phyloP scores from a whole-genome alignment of 2,113 vertebrate species.

The Hydrolagus affinis region DNA sequence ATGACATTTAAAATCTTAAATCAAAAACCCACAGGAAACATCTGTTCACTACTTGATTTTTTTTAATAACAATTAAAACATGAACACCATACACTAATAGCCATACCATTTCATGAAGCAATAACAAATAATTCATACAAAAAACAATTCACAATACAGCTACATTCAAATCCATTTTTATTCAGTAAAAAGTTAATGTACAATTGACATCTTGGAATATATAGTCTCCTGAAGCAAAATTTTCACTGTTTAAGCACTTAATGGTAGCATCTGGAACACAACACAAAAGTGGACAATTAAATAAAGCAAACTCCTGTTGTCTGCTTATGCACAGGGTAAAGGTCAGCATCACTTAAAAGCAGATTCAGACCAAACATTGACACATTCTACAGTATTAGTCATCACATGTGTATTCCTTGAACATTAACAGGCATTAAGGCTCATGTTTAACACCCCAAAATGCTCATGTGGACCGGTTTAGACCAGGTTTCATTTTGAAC shows the following conservation, averaged over 20 bases:
- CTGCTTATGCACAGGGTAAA: neutral
- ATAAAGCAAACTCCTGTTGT: slow-evolving; percentile 19
- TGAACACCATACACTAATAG: slow-evolving; percentile 6
- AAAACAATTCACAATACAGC: slow-evolving; percentile 28
- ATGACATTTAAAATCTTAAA: neutral
- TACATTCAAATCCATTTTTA: slow-evolving; percentile 31
- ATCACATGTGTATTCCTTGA: neutral
- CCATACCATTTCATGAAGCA: slow-evolving; percentile 28
- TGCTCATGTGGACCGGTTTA: neutral
- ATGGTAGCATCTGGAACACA: slow-evolving; percentile 27
- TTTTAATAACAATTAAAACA: slow-evolving; percentile 33
- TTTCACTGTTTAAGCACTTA: slow-evolving; percentile 20
- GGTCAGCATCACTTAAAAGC: slow-evolving; percentile 18
- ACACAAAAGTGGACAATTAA: slow-evolving; percentile 26
- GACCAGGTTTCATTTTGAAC: neutral
- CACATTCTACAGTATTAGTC: slow-evolving; percentile 12
- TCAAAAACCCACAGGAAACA: slow-evolving; percentile 22
- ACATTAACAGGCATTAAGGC: slow-evolving; percentile 9
- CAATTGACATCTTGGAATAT: slow-evolving; percentile 27
- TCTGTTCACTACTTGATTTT: slow-evolving; percentile 2
- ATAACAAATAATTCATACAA: slow-evolving; percentile 31
- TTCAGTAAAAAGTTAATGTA: slow-evolving; percentile 32
- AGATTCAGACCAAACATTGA: slow-evolving; percentile 21
- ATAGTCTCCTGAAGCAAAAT: slow-evolving; percentile 27
- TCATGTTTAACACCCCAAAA: slow-evolving; percentile 13